These are phyloP conservation scores for Monochamus saltuarius DNA, from an alignment of 1,140 invertebrate species.

Conservation along the genomic window DNA sequence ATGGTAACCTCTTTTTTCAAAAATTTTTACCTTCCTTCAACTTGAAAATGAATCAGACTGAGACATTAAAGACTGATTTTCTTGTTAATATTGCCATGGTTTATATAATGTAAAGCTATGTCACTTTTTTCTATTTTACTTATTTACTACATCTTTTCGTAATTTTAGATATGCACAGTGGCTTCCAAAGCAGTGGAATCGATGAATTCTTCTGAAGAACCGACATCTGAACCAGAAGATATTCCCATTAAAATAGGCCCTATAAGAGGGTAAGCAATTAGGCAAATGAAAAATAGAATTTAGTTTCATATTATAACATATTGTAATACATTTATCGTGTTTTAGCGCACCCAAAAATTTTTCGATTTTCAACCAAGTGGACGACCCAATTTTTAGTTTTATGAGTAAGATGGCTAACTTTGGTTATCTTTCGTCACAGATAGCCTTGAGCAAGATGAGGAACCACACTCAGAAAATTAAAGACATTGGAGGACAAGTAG, in stretches of 20 bases:
- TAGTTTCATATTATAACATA: background rate
- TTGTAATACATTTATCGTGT: too few species aligned
- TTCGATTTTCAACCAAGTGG: slow-evolving; percentile 9
- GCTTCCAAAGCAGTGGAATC: background rate
- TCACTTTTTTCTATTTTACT: too few species aligned
- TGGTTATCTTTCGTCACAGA: slow-evolving; percentile 26
- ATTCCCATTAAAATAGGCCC: background rate
- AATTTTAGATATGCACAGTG: too few species aligned
- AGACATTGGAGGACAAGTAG: slow-evolving; percentile 15
- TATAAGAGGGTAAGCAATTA: background rate
- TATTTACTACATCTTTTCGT: too few species aligned
- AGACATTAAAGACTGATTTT: too few species aligned
- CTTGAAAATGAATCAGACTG: too few species aligned
- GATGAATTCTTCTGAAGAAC: slow-evolving; percentile 1
- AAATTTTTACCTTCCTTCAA: too few species aligned
- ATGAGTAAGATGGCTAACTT: slow-evolving; percentile 22
- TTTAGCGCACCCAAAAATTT: background rate
- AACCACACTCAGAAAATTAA: slow-evolving; percentile 10
- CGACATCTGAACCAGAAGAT: background rate
- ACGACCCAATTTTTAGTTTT: slow-evolving; percentile 22
- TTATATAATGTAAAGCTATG: too few species aligned
- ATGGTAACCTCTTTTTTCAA: too few species aligned
- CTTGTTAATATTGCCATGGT: too few species aligned
- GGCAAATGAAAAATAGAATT: background rate
- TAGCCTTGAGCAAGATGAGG: slow-evolving; percentile 20